Base-by-base conservation (phyloP, 2,888 invertebrate species). In the Amblyteles armatorius region DNA sequence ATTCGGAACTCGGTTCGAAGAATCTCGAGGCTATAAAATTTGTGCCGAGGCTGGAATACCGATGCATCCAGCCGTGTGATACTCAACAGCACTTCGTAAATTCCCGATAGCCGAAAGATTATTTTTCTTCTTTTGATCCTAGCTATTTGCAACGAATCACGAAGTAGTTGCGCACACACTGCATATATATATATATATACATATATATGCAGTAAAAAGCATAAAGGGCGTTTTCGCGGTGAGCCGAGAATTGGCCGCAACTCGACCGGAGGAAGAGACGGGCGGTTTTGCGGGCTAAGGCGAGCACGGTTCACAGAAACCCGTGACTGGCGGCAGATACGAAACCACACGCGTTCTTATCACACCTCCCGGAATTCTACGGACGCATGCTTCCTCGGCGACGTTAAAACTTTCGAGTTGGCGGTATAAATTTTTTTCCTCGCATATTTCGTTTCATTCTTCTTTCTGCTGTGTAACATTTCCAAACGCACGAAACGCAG, bases 301-400 rank as follows among this genome's bases (percentile, higher is more conserved):
- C 67, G 67, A 11, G 60, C n/a, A 13, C 19, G 67, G 55, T n/a
- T 33, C 48, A 79, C 40, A 55, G 50, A 40, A 19, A 40, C 19
- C 22, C 55, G 65, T 11, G 65, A 48, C 71, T 55, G 40, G 44
- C 48, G 44, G 50, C 57, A 79, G 79, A 85, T 82, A 76, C 55
- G 52, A 76, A 79, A 74, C 71, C 71, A 72, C 71, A 79, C 60
- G 72, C 60, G 50, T 48, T 77, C 77, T 85, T 85, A 85, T 82
- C 85, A 60, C 76, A 63, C 77, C 82, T 69, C 73, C 79, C 50
- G 85, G 82, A 82, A 79, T 85, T 82, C 79, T 50, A 40, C 36
- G 26, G 52, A 60, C 29, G 29, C n/a, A 6, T n/a, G n/a, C 52
- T 60, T 77, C 60, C 63, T 78, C 60, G 63, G 26, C 63, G 63